Conservation (phyloP, 2,113 vertebrate species). For the Microtus pennsylvanicus region DNA sequence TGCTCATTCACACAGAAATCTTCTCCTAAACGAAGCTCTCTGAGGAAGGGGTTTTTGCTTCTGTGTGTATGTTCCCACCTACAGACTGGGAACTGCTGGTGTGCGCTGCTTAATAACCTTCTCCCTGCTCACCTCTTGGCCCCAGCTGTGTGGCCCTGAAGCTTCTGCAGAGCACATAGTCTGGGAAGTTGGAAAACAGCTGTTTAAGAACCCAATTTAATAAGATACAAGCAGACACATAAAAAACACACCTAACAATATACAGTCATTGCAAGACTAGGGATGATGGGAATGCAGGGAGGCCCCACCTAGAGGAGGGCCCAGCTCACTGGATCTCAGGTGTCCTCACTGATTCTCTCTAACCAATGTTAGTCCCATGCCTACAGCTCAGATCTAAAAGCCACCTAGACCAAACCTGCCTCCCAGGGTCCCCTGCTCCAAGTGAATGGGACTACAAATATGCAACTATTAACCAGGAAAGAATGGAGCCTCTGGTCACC, state of each 20-base stretch:
- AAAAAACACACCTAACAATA: conserved; percentile 75
- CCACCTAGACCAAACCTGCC: neutral
- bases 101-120: neutral
- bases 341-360: conserved; percentile 68
- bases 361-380: conserved; percentile 47
- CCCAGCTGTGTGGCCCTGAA: neutral
- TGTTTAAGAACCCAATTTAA: conserved; percentile 82
- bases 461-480: neutral
- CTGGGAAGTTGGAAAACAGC: conserved; percentile 10
- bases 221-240: conserved; percentile 73
- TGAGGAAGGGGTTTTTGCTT: neutral
- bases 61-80: neutral
- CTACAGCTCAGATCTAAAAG: neutral
- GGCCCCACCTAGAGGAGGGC: neutral
- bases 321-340: neutral
- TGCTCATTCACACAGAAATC: neutral
- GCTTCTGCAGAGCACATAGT: neutral
- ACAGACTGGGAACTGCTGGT: neutral
- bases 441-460: neutral
- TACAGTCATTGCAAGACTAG: conserved; percentile 56
- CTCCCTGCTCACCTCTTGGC: neutral
- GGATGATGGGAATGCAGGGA: conserved; percentile 43
- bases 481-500: neutral
- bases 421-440: neutral
- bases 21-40: neutral